phyloP scores from a whole-genome alignment of 2,113 vertebrate genomes.

The Oxyruncus cristatus region DNA sequence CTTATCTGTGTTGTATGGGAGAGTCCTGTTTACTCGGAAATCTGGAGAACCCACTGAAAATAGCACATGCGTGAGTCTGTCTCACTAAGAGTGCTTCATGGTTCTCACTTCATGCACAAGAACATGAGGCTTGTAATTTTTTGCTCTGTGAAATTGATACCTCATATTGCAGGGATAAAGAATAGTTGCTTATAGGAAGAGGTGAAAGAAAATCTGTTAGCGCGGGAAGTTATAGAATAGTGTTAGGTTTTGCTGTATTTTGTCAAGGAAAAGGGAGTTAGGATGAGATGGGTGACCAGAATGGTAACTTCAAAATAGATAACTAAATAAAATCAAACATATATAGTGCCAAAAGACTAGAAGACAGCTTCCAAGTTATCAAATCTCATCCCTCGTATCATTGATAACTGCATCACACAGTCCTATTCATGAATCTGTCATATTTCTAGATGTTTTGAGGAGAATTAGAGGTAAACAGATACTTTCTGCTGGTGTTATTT shows the following conservation, averaged over 20 bases:
- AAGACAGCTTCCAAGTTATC: neutral
- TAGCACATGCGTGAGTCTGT: neutral
- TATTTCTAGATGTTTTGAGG: no score
- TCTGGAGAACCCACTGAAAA: neutral
- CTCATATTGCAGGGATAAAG: neutral
- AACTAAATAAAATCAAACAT: neutral
- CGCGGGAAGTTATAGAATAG: neutral
- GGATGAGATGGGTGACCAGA: neutral
- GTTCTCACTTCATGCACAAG: neutral
- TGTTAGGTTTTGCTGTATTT: neutral
- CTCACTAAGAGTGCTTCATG: neutral
- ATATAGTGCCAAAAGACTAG: neutral
- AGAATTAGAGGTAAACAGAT: neutral
- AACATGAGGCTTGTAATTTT: neutral
- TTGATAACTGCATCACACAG: neutral
- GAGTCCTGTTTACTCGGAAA: conserved; percentile 6
- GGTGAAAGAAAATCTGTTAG: neutral
- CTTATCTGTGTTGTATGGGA: neutral
- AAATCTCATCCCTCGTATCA: neutral
- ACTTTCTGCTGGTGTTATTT: neutral
- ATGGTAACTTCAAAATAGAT: neutral
- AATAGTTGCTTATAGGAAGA: neutral
- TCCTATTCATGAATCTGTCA: neutral
- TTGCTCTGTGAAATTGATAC: neutral
- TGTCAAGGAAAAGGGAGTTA: neutral